A percentile compares a stretch with the other conserved stretches of the same genome.
Evolutionary conservation across 2,888 invertebrate genomes (phyloP).

Genomic region (Drosophila subquinaria): DNA sequence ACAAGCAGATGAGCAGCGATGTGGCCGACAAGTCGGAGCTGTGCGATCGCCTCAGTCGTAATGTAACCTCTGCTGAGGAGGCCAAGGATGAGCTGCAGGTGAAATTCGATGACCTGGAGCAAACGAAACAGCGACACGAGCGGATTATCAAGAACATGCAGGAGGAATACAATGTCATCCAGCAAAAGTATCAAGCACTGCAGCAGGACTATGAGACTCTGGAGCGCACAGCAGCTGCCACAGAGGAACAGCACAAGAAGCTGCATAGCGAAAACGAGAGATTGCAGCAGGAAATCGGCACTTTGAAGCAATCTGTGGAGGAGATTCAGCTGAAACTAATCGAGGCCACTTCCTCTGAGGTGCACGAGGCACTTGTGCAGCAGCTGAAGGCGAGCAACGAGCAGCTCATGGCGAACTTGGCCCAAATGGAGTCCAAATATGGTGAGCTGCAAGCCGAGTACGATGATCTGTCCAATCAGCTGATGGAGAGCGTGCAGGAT

Average conservation of each 20-base stretch:
- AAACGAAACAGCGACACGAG: slow-evolving; percentile 52
- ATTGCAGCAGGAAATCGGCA: slow-evolving; percentile 70
- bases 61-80: slow-evolving; percentile 54
- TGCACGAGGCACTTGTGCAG: not conserved
- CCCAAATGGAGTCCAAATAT: slow-evolving; percentile 78
- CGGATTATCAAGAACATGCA: slow-evolving; percentile 67
- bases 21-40: slow-evolving; percentile 58
- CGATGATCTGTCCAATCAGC: slow-evolving; percentile 87
- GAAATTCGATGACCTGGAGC: slow-evolving; percentile 69
- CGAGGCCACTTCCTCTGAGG: slow-evolving; percentile 28
- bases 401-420: slow-evolving; percentile 59
- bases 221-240: slow-evolving; percentile 52
- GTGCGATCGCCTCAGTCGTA: slow-evolving; percentile 65
- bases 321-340: slow-evolving; percentile 67
- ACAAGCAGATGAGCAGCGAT: slow-evolving; percentile 55
- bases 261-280: slow-evolving; percentile 72
- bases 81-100: slow-evolving; percentile 69
- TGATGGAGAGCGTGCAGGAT: slow-evolving; percentile 88
- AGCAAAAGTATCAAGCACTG: slow-evolving; percentile 72
- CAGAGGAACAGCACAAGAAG: slow-evolving; percentile 58
- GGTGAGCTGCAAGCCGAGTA: slow-evolving; percentile 86
- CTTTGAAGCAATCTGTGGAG: slow-evolving; percentile 67
- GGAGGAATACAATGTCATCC: slow-evolving; percentile 69
- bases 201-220: slow-evolving; percentile 71
- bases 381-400: slow-evolving; percentile 48